A percentile compares a stretch with the other conserved stretches of the same genome.
Conservation (phyloP, 2,888 invertebrate species). For the Oxyscelio sp. region DNA sequence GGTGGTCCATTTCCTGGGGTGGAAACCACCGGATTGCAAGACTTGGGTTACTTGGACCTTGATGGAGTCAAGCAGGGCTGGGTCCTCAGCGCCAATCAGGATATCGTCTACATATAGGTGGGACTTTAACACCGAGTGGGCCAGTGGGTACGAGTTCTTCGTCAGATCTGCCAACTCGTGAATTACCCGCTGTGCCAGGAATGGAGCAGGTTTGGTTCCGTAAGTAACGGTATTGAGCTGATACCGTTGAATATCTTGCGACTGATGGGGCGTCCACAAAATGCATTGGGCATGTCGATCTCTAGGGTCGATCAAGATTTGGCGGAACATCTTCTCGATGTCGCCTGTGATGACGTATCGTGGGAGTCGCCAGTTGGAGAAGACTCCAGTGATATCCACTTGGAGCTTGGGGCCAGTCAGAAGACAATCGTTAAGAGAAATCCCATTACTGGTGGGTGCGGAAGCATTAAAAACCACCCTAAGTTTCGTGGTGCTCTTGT, state of each 20-base stretch:
- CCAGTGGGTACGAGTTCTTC: not conserved
- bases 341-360: not conserved
- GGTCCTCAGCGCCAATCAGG: not conserved
- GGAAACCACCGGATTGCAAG: too few species aligned
- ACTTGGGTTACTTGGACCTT: too few species aligned
- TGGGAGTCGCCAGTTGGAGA: not conserved
- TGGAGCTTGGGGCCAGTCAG: not conserved
- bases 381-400: not conserved
- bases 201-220: not conserved
- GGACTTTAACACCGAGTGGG: not conserved
- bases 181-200: not conserved
- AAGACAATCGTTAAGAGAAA: not conserved
- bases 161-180: not conserved
- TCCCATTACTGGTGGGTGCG: not conserved
- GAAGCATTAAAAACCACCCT: conserved; percentile 13
- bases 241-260: not conserved
- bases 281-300: conserved; percentile 3
- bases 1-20: too few species aligned
- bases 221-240: conserved; percentile 16
- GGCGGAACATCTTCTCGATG: conserved; percentile 36
- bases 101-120: not conserved
- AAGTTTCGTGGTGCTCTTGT: not conserved
- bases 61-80: too few species aligned
- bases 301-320: not conserved
- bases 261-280: conserved; percentile 7